Percentiles rank a stretch among this genome's conserved stretches.
Conservation (phyloP, 2,888 invertebrate genomes). For the Drosophila imparisetae region DNA sequence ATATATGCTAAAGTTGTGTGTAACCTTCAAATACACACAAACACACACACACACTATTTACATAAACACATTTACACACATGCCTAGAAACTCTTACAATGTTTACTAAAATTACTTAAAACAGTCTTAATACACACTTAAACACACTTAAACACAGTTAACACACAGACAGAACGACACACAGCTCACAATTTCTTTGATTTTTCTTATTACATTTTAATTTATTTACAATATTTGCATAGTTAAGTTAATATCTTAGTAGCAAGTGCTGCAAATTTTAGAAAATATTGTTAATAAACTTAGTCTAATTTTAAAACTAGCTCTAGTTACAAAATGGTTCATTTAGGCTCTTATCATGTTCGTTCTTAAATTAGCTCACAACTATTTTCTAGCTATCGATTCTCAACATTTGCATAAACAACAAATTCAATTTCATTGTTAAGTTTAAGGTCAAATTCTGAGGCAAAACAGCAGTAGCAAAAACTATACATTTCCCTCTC, state of each 20-base stretch:
- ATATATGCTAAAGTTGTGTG: conserved; percentile 47
- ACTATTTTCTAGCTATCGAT: neutral
- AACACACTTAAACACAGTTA: conserved; percentile 13
- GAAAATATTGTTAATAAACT: conserved; percentile 1
- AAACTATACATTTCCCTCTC: conserved; percentile 10
- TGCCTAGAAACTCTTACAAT: conserved; percentile 18
- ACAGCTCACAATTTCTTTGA: conserved; percentile 14
- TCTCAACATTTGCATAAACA: neutral
- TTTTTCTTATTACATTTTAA: conserved; percentile 11
- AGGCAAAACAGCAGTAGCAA: conserved; percentile 12
- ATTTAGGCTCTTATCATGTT: neutral
- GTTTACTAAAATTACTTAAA: conserved; percentile 36
- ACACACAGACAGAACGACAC: conserved; percentile 16
- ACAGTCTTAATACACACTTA: conserved; percentile 8
- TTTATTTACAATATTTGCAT: conserved; percentile 3
- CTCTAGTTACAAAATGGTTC: conserved; percentile 3
- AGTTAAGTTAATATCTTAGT: conserved; percentile 27
- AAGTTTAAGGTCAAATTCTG: conserved; percentile 72
- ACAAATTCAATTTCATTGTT: conserved; percentile 41
- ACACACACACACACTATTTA: conserved; percentile 17
- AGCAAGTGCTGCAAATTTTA: neutral
- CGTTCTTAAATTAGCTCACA: conserved; percentile 1
- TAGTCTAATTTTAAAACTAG: conserved; percentile 20
- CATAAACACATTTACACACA: conserved; percentile 14
- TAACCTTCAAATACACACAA: conserved; percentile 9